These are phyloP conservation scores for Butorides virescens DNA, from an alignment of 2,113 vertebrate genomes.

Conservation along the genomic window DNA sequence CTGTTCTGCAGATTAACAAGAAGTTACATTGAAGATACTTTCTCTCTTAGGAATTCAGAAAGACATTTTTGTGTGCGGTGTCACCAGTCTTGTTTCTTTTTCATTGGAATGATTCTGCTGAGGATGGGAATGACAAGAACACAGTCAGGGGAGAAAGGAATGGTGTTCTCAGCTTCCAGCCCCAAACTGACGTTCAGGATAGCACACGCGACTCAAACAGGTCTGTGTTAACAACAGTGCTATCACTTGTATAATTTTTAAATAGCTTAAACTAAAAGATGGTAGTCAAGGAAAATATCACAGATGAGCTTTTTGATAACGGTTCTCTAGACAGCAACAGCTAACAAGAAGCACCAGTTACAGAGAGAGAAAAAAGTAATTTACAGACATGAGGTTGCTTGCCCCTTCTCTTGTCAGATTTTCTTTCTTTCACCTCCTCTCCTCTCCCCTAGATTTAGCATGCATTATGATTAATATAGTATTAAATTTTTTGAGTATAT, in stretches of 20 bases:
- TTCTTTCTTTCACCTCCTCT: not conserved
- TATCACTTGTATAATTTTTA: not conserved
- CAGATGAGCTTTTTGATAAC: not conserved
- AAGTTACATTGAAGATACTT: not conserved
- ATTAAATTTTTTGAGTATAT: not conserved
- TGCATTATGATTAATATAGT: not conserved
- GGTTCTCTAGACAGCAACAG: not conserved
- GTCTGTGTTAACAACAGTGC: not conserved
- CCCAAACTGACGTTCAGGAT: not conserved
- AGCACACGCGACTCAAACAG: not conserved
- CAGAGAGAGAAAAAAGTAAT: not conserved
- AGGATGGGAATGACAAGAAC: not conserved
- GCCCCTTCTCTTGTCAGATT: not conserved
- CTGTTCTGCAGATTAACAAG: not conserved
- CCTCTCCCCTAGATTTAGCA: not conserved
- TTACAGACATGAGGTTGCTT: not conserved
- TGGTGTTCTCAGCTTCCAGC: not conserved
- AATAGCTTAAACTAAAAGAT: not conserved
- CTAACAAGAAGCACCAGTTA: not conserved
- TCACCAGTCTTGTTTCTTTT: not conserved
- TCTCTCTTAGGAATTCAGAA: not conserved
- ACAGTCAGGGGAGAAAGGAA: not conserved
- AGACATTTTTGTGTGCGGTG: not conserved
- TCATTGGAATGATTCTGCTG: not conserved
- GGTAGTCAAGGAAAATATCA: not conserved